Base-by-base conservation (phyloP, 1,140 invertebrate genomes). In the Saccostrea cuccullata region DNA sequence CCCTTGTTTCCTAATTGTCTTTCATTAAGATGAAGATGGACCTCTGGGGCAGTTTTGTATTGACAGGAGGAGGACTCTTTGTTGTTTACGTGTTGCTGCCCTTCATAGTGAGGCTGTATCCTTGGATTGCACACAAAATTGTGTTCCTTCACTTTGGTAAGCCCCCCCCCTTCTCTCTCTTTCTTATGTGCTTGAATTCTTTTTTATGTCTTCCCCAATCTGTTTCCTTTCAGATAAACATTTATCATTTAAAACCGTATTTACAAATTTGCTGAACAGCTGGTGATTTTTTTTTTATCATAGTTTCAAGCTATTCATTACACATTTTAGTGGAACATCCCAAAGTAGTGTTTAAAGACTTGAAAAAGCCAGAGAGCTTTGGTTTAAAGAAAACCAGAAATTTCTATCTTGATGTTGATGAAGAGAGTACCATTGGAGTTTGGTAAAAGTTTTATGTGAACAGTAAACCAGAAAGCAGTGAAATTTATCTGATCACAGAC, bases 401-500 rank as follows among this genome's bases (percentile, higher is more conserved):
- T 93, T 97, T 98, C 92, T 97, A 97, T 93, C 93, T 98, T 58
- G 95, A 95, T 88, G 96, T 96, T 17, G 96, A 96, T 91, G 96
- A 97, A 89, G 94, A 96, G 86, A 95, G 96, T 58, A 94, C 91
- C 64, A 92, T 97, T 89, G 97, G 97, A 5, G 96, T 96, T 20
- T 97, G 97, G 94, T 92, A 92, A 77, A 77, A 64, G 17, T 64
- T 64, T 64, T 17, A 64, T 20, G 17, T 64, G 15, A 64, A 20
- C 6, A 47, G 9, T 47, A 47, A 47, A 47, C 4, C 58, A 64
- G n/a, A n/a, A 15, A 1, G 58, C 17, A 64, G 15, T 64, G 3
- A 64, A 20, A 17, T 20, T 64, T n/a, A 17, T 64, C 58, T n/a
- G n/a, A 64, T 64, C 17, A 20, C 15, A 64, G 2, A 17, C 5